Evolutionary conservation across 2,888 invertebrate species (phyloP).

Genomic region (Margaritifera margaritifera): DNA sequence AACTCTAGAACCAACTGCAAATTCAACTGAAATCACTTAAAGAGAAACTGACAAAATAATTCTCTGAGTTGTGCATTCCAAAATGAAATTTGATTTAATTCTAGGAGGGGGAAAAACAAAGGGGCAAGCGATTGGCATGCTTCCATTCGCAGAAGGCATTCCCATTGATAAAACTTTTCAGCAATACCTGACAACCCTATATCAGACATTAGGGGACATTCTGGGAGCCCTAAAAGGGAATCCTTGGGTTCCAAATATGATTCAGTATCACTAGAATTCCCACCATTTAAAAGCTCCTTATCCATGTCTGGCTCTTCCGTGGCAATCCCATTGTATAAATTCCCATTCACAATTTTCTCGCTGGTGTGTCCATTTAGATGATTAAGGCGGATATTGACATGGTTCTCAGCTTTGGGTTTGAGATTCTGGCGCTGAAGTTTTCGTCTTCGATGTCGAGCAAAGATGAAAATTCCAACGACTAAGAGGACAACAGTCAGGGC

Average conservation of each 20-base stretch:
- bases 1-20: too few relatives aligned
- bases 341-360: slow-evolving; percentile 68
- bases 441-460: slow-evolving; percentile 69
- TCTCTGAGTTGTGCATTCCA: too few relatives aligned
- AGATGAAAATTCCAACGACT: slow-evolving; percentile 81
- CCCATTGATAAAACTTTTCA: too few relatives aligned
- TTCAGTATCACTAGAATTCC: slow-evolving; percentile 28
- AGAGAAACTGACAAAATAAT: too few relatives aligned
- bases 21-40: too few relatives aligned
- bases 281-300: slow-evolving; percentile 35
- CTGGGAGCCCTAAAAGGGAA: slow-evolving; percentile 52
- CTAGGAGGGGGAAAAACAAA: too few relatives aligned
- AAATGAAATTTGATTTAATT: too few relatives aligned
- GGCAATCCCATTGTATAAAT: slow-evolving; percentile 71
- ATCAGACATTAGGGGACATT: too few relatives aligned
- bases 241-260: slow-evolving; percentile 52
- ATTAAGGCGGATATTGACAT: slow-evolving; percentile 81
- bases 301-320: slow-evolving; percentile 70
- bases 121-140: too few relatives aligned
- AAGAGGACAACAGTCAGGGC: slow-evolving; percentile 80
- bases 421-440: slow-evolving; percentile 54
- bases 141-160: too few relatives aligned
- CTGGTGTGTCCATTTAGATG: slow-evolving; percentile 65
- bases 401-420: slow-evolving; percentile 41
- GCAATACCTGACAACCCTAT: too few relatives aligned